These are phyloP conservation scores for Pogonophryne albipinna DNA, from an alignment of 2,797 vertebrate genomes.

Conservation along the genomic window DNA sequence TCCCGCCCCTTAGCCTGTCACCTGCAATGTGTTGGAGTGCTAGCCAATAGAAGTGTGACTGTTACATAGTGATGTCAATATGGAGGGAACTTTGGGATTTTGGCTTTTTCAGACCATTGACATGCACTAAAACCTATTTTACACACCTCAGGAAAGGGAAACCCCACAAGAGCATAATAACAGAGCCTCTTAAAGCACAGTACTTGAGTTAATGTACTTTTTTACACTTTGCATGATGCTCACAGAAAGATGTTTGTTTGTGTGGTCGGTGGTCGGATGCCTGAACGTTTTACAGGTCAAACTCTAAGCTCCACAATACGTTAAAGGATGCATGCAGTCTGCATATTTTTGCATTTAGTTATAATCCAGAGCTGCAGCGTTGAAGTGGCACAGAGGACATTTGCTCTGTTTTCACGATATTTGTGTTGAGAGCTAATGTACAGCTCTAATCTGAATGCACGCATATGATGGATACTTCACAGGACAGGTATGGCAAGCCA, in stretches of 20 bases:
- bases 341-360: conserved; percentile 5
- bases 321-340: conserved; percentile 18
- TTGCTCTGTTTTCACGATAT: neutral
- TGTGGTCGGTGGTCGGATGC: conserved; percentile 13
- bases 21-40: neutral
- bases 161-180: no score
- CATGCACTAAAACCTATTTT: no score
- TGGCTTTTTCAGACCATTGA: no score
- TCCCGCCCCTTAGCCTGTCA: no score
- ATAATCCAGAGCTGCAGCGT: conserved; percentile 36
- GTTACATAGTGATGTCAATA: neutral
- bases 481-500: no score
- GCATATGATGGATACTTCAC: neutral
- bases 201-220: no score
- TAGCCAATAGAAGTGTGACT: neutral
- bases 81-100: no score
- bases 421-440: neutral
- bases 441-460: no score
- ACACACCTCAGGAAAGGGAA: no score
- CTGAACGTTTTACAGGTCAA: conserved; percentile 16
- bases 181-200: no score
- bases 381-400: neutral
- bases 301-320: conserved; percentile 4
- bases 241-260: conserved; percentile 43
- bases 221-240: no score